These are phyloP conservation scores for Opisthocomus hoazin DNA, from an alignment of 2,113 vertebrate genomes.

Conservation along the genomic window DNA sequence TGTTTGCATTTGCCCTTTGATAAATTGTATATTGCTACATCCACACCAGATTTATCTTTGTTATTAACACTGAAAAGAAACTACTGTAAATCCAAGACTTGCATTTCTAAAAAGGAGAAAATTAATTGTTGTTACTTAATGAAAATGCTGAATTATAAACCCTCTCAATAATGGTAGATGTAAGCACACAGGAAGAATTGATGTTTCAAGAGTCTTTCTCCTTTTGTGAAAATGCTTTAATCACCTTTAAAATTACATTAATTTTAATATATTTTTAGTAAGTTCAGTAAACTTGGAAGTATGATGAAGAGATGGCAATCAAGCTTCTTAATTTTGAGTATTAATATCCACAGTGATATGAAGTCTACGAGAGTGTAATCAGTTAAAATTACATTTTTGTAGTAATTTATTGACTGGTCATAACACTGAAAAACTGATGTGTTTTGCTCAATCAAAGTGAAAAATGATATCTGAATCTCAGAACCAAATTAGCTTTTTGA, in stretches of 20 bases:
- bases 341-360: neutral
- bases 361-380: neutral
- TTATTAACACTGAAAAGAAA: neutral
- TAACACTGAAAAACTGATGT: neutral
- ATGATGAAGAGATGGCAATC: constrained; percentile 4
- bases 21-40: neutral
- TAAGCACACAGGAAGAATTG: neutral
- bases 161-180: neutral
- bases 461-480: neutral
- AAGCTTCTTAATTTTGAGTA: neutral
- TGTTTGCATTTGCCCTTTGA: neutral
- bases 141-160: neutral
- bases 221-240: constrained; percentile 8
- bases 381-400: neutral
- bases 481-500: neutral
- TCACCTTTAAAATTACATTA: neutral
- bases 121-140: neutral
- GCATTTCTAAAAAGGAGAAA: neutral
- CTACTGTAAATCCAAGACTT: neutral
- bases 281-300: neutral
- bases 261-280: constrained; percentile 30
- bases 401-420: neutral
- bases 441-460: neutral
- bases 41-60: neutral
- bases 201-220: neutral